Evolutionary conservation across 2,888 invertebrate species (phyloP).

Genomic region (Epiblema foenella): DNA sequence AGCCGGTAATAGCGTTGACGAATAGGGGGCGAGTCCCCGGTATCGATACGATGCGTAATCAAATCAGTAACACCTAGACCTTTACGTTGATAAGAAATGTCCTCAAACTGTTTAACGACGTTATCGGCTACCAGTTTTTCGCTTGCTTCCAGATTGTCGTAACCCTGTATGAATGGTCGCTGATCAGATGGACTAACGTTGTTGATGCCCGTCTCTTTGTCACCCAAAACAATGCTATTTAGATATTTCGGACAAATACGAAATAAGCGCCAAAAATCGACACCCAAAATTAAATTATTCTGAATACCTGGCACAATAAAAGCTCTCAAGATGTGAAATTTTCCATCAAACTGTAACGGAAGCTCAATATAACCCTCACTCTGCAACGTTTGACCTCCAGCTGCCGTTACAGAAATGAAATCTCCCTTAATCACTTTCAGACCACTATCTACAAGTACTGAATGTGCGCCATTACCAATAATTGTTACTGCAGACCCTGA

Average conservation of each 20-base stretch:
- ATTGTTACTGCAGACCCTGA: slow-evolving; percentile 14
- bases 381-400: slow-evolving; percentile 1
- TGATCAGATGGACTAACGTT: too few species aligned
- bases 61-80: slow-evolving; percentile 34
- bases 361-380: slow-evolving; percentile 5
- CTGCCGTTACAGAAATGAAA: background rate
- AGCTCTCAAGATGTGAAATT: slow-evolving; percentile 5
- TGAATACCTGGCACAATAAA: slow-evolving; percentile 9
- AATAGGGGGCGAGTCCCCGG: slow-evolving; percentile 38
- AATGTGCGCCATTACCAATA: background rate
- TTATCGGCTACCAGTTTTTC: slow-evolving; percentile 2
- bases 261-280: slow-evolving; percentile 15
- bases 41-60: slow-evolving; percentile 40
- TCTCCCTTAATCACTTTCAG: background rate
- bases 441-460: background rate
- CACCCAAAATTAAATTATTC: slow-evolving; percentile 2
- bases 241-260: background rate
- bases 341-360: slow-evolving; percentile 2
- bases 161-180: background rate
- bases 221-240: background rate
- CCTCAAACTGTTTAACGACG: slow-evolving; percentile 29
- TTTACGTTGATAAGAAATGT: slow-evolving; percentile 30
- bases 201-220: too few species aligned
- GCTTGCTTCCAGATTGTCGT: background rate
- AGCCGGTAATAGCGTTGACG: slow-evolving; percentile 43